phyloP scores from a whole-genome alignment of 2,113 vertebrate species.

The Protobothrops flavoviridis region DNA sequence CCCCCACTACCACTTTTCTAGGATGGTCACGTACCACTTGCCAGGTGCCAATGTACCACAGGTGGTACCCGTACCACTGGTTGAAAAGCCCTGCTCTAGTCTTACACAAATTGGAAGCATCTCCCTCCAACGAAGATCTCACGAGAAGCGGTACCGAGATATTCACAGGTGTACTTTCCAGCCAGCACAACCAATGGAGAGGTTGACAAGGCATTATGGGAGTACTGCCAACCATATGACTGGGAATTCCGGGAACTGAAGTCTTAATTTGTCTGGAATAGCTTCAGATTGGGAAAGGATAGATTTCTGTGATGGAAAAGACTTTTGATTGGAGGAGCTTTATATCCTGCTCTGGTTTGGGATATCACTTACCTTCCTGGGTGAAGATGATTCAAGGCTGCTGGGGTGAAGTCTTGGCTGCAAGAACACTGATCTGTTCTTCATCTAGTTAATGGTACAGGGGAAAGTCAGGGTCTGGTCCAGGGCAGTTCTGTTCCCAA shows the following conservation, averaged over 20 bases:
- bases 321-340: background rate
- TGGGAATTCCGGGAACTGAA: background rate
- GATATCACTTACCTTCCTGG: background rate
- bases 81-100: background rate
- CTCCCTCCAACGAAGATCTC: background rate
- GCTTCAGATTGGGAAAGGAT: background rate
- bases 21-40: too few relatives aligned
- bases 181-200: background rate
- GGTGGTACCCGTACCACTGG: too few relatives aligned
- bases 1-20: too few relatives aligned
- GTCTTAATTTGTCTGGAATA: background rate
- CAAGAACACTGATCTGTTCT: background rate
- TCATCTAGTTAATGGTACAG: background rate
- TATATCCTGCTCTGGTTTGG: background rate
- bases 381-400: background rate
- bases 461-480: background rate
- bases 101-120: background rate
- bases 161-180: background rate
- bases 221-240: background rate
- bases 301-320: background rate
- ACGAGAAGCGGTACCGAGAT: background rate
- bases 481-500: background rate
- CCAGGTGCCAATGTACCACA: too few relatives aligned
- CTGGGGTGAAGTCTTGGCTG: background rate
- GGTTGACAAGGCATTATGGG: background rate